Percentiles rank a stretch among this genome's conserved stretches.
phyloP scores from a whole-genome alignment of 2,888 invertebrate genomes.

The Drosophila imparisetae region DNA sequence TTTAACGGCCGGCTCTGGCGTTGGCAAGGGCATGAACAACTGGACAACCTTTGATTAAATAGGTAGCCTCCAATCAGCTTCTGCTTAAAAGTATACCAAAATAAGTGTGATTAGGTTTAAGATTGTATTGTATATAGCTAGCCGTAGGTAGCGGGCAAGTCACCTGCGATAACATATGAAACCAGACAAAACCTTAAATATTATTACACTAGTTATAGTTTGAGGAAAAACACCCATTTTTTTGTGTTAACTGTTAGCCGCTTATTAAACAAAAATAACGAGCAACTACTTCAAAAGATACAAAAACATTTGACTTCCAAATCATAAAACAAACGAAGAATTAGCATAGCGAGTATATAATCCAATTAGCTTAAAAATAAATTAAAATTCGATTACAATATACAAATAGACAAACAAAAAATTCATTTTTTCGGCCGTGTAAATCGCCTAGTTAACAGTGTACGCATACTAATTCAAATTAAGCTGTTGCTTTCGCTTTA shows the following conservation, averaged over 20 bases:
- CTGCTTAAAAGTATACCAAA: slow-evolving; percentile 65
- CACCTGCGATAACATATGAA: slow-evolving; percentile 36
- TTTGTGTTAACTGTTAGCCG: slow-evolving; percentile 27
- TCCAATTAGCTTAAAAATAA: slow-evolving; percentile 54
- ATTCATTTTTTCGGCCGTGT: background rate
- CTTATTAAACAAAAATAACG: slow-evolving; percentile 33
- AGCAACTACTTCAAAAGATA: slow-evolving; percentile 30
- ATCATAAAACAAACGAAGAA: slow-evolving; percentile 63
- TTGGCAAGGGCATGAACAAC: slow-evolving; percentile 78
- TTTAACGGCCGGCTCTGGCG: slow-evolving; percentile 52
- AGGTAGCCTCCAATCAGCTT: background rate
- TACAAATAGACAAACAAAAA: slow-evolving; percentile 4
- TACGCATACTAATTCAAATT: slow-evolving; percentile 1
- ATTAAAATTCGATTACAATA: slow-evolving; percentile 36
- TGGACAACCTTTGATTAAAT: slow-evolving; percentile 84
- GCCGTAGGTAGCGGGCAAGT: slow-evolving; percentile 30
- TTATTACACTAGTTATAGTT: slow-evolving; percentile 35
- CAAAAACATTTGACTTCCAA: slow-evolving; percentile 66
- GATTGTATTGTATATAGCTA: slow-evolving; percentile 59
- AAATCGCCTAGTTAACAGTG: background rate
- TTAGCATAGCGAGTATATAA: slow-evolving; percentile 62
- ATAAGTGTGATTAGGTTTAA: slow-evolving; percentile 70
- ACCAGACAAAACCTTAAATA: slow-evolving; percentile 61
- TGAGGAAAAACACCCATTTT: slow-evolving; percentile 1
- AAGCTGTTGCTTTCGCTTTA: slow-evolving; percentile 40